These are phyloP conservation scores for Trichacis sp. DNA, from an alignment of 2,888 invertebrate species.

Conservation along the genomic window DNA sequence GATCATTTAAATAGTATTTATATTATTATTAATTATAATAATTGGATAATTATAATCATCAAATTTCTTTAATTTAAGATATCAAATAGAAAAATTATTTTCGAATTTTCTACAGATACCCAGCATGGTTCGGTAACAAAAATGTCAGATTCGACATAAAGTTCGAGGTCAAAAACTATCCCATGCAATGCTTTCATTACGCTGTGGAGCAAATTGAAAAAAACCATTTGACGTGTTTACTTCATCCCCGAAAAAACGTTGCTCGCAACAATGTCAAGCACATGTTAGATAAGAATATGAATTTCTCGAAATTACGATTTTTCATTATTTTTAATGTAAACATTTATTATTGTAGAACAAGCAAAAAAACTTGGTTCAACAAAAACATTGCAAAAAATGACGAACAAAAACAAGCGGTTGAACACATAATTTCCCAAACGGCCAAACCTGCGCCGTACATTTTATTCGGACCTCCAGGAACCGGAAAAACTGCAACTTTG, in stretches of 20 bases:
- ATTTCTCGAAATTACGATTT: background rate
- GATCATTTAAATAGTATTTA: too few relatives aligned
- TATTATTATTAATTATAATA: too few relatives aligned
- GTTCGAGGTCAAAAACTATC: slow-evolving; percentile 38
- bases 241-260: background rate
- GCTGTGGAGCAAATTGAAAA: slow-evolving; percentile 26
- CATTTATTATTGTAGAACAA: background rate
- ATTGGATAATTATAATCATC: too few relatives aligned
- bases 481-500: slow-evolving; percentile 10
- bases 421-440: slow-evolving; percentile 75
- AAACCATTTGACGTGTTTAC: background rate
- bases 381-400: slow-evolving; percentile 70
- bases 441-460: slow-evolving; percentile 80
- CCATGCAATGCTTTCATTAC: slow-evolving; percentile 42
- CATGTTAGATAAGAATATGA: background rate
- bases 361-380: slow-evolving; percentile 56
- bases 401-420: slow-evolving; percentile 77
- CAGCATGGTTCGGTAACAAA: too few relatives aligned
- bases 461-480: slow-evolving; percentile 75
- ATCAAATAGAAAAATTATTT: too few relatives aligned
- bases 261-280: background rate
- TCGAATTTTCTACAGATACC: too few relatives aligned
- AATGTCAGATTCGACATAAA: slow-evolving; percentile 40
- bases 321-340: too few relatives aligned
- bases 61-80: too few relatives aligned